Evolutionary conservation across 2,888 invertebrate species (phyloP).

Genomic region (Merodon equestris): DNA sequence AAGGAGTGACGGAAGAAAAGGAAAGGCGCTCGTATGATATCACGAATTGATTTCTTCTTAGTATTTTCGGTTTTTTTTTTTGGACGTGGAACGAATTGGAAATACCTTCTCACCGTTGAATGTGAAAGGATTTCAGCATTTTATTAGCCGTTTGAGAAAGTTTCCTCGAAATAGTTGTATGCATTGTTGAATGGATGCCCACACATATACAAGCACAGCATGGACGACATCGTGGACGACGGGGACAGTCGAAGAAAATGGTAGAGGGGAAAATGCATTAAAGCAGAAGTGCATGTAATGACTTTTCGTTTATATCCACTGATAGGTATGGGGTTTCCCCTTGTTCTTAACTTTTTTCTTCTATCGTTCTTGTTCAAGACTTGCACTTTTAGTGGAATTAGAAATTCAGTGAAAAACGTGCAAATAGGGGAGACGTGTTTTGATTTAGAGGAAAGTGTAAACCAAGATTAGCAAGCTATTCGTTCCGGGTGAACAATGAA

Average conservation of each 20-base stretch:
- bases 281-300: conserved; percentile 53
- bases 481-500: too few relatives aligned
- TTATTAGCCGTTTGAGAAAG: conserved; percentile 66
- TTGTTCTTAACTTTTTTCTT: too few relatives aligned
- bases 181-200: conserved; percentile 52
- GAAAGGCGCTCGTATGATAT: conserved; percentile 52
- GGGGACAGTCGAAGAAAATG: neutral
- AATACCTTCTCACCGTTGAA: conserved; percentile 58
- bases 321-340: conserved; percentile 18
- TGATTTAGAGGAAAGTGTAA: neutral
- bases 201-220: neutral
- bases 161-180: conserved; percentile 51
- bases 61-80: conserved; percentile 4
- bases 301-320: conserved; percentile 41
- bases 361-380: conserved; percentile 18
- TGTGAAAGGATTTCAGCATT: conserved; percentile 66
- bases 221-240: neutral
- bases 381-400: conserved; percentile 17
- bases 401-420: conserved; percentile 40
- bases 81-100: conserved; percentile 57
- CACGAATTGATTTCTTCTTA: conserved; percentile 64
- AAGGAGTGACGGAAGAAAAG: neutral
- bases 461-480: neutral
- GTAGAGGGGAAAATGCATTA: conserved; percentile 18
- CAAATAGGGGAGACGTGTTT: conserved; percentile 33